These are phyloP conservation scores for Podarcis lilfordi DNA, from an alignment of 2,797 vertebrate genomes.

Conservation along the genomic window DNA sequence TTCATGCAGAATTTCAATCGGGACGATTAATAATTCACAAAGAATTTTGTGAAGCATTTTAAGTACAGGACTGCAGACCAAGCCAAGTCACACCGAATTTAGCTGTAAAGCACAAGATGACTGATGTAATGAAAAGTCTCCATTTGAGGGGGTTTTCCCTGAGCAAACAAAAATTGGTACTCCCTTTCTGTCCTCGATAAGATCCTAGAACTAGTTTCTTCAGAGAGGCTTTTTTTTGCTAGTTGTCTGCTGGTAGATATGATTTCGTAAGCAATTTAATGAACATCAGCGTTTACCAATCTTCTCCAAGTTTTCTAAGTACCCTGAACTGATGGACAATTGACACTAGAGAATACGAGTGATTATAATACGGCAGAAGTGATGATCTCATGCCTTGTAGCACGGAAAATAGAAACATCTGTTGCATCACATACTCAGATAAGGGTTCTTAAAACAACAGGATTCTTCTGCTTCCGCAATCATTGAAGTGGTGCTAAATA, in stretches of 20 bases:
- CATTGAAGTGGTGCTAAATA: not conserved
- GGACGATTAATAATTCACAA: slow-evolving; percentile 29
- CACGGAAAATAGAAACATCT: not conserved
- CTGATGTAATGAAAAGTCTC: slow-evolving; percentile 24
- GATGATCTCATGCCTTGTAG: not conserved
- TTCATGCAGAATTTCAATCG: not conserved
- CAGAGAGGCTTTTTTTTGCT: not conserved
- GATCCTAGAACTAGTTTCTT: not conserved
- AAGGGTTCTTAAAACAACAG: not conserved
- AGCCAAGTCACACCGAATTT: not conserved
- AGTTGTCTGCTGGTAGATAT: not conserved
- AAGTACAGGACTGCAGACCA: not conserved
- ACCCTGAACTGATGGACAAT: not conserved
- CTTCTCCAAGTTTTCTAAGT: not conserved
- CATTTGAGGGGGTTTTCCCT: not conserved
- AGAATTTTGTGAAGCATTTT: slow-evolving; percentile 3
- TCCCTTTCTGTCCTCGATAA: not conserved
- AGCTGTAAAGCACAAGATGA: not conserved
- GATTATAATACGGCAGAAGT: not conserved
- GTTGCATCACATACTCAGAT: not conserved
- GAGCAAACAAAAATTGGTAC: slow-evolving; percentile 2
- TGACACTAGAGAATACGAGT: not conserved
- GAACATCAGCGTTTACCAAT: not conserved
- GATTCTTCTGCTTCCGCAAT: not conserved
- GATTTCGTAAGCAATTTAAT: not conserved